A percentile compares a stretch with the other conserved stretches of the same genome.
These are phyloP conservation scores for Stichodactyla helianthus DNA, from an alignment of 64 coral and sea anemone species.

Conservation along the genomic window DNA sequence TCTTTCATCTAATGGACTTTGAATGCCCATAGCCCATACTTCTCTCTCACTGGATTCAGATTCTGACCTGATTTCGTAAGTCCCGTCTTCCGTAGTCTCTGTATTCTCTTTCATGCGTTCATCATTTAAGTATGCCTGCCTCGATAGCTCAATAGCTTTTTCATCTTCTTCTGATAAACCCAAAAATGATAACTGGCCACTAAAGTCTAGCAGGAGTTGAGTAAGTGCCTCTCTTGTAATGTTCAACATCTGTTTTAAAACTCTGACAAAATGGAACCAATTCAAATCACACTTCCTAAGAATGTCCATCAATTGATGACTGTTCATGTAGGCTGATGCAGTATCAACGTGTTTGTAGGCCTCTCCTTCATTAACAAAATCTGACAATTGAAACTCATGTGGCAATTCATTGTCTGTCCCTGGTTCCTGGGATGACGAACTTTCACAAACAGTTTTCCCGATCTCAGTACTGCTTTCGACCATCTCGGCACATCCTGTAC, in stretches of 20 bases:
- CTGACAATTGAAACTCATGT: too few species aligned
- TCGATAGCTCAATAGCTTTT: slow-evolving; percentile 37
- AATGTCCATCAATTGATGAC: too few species aligned
- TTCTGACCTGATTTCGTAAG: too few species aligned
- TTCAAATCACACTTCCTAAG: slow-evolving; percentile 52
- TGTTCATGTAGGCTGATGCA: too few species aligned
- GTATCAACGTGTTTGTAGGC: too few species aligned
- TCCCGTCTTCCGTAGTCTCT: slow-evolving; percentile 5
- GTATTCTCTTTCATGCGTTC: slow-evolving; percentile 26
- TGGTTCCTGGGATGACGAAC: too few species aligned
- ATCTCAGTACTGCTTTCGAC: too few species aligned
- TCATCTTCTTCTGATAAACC: slow-evolving; percentile 27
- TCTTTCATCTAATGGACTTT: slow-evolving; percentile 27
- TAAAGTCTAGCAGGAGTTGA: slow-evolving; percentile 49
- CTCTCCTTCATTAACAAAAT: too few species aligned
- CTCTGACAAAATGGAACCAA: slow-evolving; percentile 55
- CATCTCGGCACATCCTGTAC: too few species aligned
- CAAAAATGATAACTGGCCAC: slow-evolving; percentile 40
- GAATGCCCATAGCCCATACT: slow-evolving; percentile 30
- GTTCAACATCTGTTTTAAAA: slow-evolving; percentile 24
- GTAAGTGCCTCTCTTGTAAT: slow-evolving; percentile 38
- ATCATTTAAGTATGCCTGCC: slow-evolving; percentile 37
- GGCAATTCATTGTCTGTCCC: too few species aligned
- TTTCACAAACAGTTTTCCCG: too few species aligned
- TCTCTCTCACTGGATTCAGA: slow-evolving; percentile 45